A percentile compares a stretch with the other conserved stretches of the same genome.
phyloP scores from a whole-genome alignment of 2,797 vertebrate species.

The Sebastes itinus region DNA sequence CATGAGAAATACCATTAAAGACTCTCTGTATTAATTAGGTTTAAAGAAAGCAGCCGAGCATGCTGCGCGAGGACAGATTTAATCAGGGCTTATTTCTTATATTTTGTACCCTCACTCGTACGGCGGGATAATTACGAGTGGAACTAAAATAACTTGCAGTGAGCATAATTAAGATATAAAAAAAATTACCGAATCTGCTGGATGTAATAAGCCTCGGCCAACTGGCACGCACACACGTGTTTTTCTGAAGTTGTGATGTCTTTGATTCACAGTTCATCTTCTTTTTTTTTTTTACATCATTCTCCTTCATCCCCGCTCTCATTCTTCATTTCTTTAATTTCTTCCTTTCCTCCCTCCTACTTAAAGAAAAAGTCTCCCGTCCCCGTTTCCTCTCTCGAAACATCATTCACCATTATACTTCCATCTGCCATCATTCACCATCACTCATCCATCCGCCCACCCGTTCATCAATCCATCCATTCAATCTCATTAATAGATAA shows the following conservation, averaged over 20 bases:
- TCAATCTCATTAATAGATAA: constrained; percentile 42
- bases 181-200: background rate
- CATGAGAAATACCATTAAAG: background rate
- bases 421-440: constrained; percentile 39
- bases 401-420: constrained; percentile 12
- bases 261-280: background rate
- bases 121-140: background rate
- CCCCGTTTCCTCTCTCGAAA: background rate
- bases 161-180: constrained; percentile 13
- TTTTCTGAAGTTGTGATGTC: background rate
- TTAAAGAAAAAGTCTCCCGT: background rate
- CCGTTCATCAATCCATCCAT: constrained; percentile 34
- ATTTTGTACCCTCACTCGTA: background rate
- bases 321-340: background rate
- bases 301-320: background rate
- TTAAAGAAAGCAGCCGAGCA: background rate
- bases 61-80: background rate
- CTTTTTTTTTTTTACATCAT: background rate
- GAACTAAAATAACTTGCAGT: background rate
- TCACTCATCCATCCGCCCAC: background rate
- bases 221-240: background rate
- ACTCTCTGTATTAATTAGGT: background rate
- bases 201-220: background rate
- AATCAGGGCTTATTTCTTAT: constrained; percentile 1
- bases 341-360: background rate